Percentiles rank a stretch among this genome's conserved stretches.
These are phyloP conservation scores for Ectemnius lituratus DNA, from an alignment of 2,888 invertebrate species.

Conservation along the genomic window DNA sequence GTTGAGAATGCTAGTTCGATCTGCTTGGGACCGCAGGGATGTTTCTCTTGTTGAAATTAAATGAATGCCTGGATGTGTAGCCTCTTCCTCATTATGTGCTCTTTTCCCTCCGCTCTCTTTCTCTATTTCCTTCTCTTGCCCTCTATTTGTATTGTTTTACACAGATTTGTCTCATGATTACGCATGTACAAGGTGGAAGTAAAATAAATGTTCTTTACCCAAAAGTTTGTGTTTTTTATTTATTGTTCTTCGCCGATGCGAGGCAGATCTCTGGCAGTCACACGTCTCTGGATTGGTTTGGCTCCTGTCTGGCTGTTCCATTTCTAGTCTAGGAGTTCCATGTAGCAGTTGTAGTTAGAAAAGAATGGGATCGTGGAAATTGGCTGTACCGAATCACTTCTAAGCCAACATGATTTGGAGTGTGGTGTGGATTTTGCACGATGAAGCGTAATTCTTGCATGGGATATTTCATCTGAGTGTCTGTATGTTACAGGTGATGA, in stretches of 20 bases:
- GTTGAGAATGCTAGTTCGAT: conserved; percentile 8
- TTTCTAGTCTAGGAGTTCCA: background rate
- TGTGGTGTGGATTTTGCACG: no score
- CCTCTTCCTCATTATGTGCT: conserved; percentile 18
- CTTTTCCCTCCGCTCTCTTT: conserved; percentile 21
- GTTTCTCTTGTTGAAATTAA: conserved; percentile 2
- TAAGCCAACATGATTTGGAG: background rate
- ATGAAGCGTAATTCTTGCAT: no score
- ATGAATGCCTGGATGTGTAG: conserved; percentile 1
- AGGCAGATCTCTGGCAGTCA: background rate
- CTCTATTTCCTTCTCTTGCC: background rate
- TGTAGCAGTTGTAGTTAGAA: conserved; percentile 1
- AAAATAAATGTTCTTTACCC: conserved; percentile 51
- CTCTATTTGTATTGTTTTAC: conserved; percentile 9
- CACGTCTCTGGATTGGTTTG: background rate
- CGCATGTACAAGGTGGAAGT: conserved; percentile 56
- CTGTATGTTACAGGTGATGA: conserved; percentile 72
- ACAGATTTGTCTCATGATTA: conserved; percentile 46
- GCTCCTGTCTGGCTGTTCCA: background rate
- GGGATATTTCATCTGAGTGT: conserved; percentile 19
- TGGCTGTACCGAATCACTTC: background rate
- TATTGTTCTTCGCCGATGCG: conserved; percentile 29
- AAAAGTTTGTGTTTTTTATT: conserved; percentile 59
- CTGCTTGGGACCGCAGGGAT: conserved; percentile 20
- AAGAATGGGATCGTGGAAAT: background rate